Evolutionary conservation across 2,888 invertebrate species (phyloP), one percentile per base, ranked within the genome.

Genomic region (Pyrocoelia pectoralis): DNA sequence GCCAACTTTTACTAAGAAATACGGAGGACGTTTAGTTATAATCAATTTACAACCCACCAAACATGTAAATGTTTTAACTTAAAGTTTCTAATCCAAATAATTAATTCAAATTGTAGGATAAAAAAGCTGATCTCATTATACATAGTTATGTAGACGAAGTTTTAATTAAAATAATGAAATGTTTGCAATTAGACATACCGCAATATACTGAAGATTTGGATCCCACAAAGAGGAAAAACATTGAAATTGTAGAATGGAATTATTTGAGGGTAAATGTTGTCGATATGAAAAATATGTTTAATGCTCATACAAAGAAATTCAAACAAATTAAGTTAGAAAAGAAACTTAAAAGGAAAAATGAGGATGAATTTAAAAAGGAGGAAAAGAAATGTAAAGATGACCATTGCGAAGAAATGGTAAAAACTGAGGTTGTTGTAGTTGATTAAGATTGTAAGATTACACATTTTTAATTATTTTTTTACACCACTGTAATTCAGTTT

Each of bases 41-140:
- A 93, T 98, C 68, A 99, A 99, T 83, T 84, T 99, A 56, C 99
- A 99, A 80, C 91, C 94, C n/a, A 99, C 98, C 1, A 97, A 98
- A 85, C 95, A 97, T 83, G 96, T 95, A 84, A 86, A 6, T 24
- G 24, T 6, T 87, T 83, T 29, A 38, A 33, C 18, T 29, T 54
- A 29, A n/a, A 13, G 8, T n/a, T 52, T 29, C 8, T 19, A 13
- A 29, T 8, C 40, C n/a, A n/a, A 40, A 1, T 52, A 40, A 12
- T 38, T 18, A 57, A 33, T 61, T 41, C 15, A 46, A 59, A 72
- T 85, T 85, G 43, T 77, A 94, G 94, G 95, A 97, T 77, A 93
- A 93, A 77, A 94, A 95, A 82, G 93, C 96, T 17, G 92, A 96
- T 80, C 81, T 98, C 61, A 85, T 93, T 50, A 95, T 98, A 69